Percentiles rank a stretch among this genome's conserved stretches.
Evolutionary conservation across 1,140 invertebrate genomes (phyloP).

Genomic region (Drosophila quadrilineata): DNA sequence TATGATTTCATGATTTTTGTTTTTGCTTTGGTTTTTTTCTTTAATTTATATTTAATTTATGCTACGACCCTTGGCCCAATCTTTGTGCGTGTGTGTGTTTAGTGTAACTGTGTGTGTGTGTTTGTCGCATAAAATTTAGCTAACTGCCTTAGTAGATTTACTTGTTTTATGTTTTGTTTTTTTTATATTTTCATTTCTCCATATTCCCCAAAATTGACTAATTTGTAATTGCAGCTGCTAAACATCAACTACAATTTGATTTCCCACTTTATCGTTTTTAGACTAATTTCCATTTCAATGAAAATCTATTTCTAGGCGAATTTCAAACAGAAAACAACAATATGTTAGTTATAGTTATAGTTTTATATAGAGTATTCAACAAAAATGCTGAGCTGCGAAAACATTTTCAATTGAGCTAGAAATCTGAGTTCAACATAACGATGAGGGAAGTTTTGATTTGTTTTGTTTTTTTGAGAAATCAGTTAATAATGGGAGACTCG

Average conservation of each 20-base stretch:
- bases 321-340: slow-evolving; percentile 16
- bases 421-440: slow-evolving; percentile 10
- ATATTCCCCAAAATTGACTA: slow-evolving; percentile 75
- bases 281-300: neutral
- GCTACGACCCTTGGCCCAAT: slow-evolving; percentile 37
- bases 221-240: slow-evolving; percentile 68
- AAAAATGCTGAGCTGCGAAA: slow-evolving; percentile 20
- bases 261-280: too few species aligned
- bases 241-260: slow-evolving; percentile 60
- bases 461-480: neutral
- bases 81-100: neutral
- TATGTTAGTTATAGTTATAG: slow-evolving; percentile 4
- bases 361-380: slow-evolving; percentile 13
- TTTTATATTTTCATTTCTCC: neutral
- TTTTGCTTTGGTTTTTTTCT: too few species aligned
- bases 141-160: slow-evolving; percentile 52
- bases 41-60: slow-evolving; percentile 57
- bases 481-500: neutral
- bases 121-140: slow-evolving; percentile 60
- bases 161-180: too few species aligned
- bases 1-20: too few species aligned
- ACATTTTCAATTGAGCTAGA: slow-evolving; percentile 23
- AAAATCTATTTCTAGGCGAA: slow-evolving; percentile 26
- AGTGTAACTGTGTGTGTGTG: slow-evolving; percentile 1
- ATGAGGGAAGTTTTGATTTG: neutral